phyloP scores from a whole-genome alignment of 2,113 vertebrate genomes.

The Deroptyus accipitrinus region DNA sequence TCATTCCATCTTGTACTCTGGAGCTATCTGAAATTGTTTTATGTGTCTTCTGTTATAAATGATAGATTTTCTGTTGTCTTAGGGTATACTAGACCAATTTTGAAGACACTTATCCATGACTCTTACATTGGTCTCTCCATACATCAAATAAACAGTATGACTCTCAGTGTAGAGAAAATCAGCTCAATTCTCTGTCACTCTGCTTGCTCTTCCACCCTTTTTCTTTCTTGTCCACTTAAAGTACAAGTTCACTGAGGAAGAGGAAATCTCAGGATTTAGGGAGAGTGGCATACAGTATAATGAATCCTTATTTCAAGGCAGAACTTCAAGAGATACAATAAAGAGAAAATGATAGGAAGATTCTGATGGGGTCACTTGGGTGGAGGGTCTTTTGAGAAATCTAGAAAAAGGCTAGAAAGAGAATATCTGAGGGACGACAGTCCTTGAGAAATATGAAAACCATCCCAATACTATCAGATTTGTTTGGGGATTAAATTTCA shows the following conservation, averaged over 20 bases:
- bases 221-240: background rate
- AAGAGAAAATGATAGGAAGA: background rate
- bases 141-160: background rate
- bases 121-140: background rate
- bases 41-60: background rate
- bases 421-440: background rate
- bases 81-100: background rate
- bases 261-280: background rate
- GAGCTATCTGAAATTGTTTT: constrained; percentile 30
- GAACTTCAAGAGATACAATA: background rate
- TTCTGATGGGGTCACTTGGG: background rate
- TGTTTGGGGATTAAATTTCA: background rate
- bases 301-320: background rate
- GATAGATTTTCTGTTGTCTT: background rate
- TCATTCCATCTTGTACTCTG: background rate
- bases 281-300: background rate
- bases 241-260: background rate
- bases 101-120: background rate
- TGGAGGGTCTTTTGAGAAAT: background rate
- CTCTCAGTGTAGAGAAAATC: background rate
- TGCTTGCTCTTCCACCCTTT: background rate
- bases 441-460: background rate
- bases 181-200: background rate
- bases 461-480: background rate
- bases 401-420: background rate